phyloP scores from a whole-genome alignment of 2,113 vertebrate genomes.

The Daboia siamensis region DNA sequence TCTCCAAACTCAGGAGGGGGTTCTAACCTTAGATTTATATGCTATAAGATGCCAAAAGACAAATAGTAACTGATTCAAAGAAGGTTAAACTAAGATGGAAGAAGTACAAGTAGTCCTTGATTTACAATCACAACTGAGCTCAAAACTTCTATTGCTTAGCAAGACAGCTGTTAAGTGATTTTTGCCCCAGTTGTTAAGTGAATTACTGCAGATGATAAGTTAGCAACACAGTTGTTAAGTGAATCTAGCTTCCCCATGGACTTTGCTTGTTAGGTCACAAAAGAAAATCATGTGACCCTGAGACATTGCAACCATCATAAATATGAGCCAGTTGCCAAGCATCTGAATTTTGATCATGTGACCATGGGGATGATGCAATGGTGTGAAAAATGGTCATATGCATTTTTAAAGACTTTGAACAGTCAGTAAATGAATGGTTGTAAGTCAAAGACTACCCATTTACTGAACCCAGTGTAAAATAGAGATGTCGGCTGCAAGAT shows the following conservation, averaged over 20 bases:
- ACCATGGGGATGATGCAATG: too few relatives aligned
- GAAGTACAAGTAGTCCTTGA: neutral
- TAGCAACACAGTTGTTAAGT: neutral
- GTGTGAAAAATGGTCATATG: too few relatives aligned
- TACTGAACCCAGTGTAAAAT: neutral
- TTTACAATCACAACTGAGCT: neutral
- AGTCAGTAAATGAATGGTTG: too few relatives aligned
- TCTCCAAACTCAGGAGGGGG: neutral
- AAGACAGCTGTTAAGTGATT: neutral
- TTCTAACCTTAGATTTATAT: neutral
- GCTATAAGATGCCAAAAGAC: neutral
- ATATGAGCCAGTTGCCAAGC: neutral
- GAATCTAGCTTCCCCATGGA: neutral
- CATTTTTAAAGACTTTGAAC: too few relatives aligned
- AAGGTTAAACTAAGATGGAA: neutral
- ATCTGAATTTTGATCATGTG: too few relatives aligned
- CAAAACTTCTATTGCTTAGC: neutral
- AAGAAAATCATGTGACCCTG: neutral
- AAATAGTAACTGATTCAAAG: neutral
- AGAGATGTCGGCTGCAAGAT: neutral
- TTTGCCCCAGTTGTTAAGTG: neutral
- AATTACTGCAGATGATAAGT: neutral
- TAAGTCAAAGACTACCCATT: too few relatives aligned
- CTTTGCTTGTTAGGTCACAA: neutral
- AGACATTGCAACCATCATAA: neutral